Percentiles rank a stretch among this genome's conserved stretches.
Evolutionary conservation across 2,797 vertebrate species (phyloP).

Genomic region (Falco peregrinus): DNA sequence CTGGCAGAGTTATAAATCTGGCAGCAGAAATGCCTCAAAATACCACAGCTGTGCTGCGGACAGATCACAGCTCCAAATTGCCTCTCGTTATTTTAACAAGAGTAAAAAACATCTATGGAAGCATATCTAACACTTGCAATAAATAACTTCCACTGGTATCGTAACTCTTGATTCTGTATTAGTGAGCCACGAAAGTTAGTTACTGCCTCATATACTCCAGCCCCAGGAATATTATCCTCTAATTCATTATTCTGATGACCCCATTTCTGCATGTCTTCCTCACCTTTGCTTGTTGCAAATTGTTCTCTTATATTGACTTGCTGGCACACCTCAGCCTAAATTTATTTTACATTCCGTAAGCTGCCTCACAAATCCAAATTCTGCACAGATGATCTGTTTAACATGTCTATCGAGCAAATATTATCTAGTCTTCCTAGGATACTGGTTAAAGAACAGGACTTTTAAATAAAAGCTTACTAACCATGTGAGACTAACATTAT

Average conservation of each 20-base stretch:
- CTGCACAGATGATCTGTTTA: slow-evolving; percentile 40
- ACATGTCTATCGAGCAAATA: slow-evolving; percentile 19
- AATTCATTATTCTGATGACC: neutral
- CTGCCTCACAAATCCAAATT: slow-evolving; percentile 32
- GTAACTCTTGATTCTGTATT: neutral
- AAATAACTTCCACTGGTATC: slow-evolving; percentile 7
- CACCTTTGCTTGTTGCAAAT: slow-evolving; percentile 45
- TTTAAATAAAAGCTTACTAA: slow-evolving; percentile 13
- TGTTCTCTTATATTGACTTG: slow-evolving; percentile 31
- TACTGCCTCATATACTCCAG: neutral
- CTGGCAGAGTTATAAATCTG: slow-evolving; percentile 29
- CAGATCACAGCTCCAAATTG: slow-evolving; percentile 37
- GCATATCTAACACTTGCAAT: neutral
- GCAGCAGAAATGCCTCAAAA: slow-evolving; percentile 48
- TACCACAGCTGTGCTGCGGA: slow-evolving; percentile 29
- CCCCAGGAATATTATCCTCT: neutral
- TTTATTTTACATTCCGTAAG: slow-evolving; percentile 58
- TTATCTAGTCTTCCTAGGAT: slow-evolving; percentile 17
- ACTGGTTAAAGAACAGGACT: slow-evolving; percentile 32
- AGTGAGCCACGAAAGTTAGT: neutral
- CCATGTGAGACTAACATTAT: neutral
- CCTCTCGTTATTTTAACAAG: slow-evolving; percentile 34
- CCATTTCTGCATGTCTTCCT: slow-evolving; percentile 51
- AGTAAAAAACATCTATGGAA: slow-evolving; percentile 18
- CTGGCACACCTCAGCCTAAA: slow-evolving; percentile 32